These are phyloP conservation scores for Heteromyza rotundicornis DNA, from an alignment of 2,888 invertebrate genomes.

Conservation along the genomic window DNA sequence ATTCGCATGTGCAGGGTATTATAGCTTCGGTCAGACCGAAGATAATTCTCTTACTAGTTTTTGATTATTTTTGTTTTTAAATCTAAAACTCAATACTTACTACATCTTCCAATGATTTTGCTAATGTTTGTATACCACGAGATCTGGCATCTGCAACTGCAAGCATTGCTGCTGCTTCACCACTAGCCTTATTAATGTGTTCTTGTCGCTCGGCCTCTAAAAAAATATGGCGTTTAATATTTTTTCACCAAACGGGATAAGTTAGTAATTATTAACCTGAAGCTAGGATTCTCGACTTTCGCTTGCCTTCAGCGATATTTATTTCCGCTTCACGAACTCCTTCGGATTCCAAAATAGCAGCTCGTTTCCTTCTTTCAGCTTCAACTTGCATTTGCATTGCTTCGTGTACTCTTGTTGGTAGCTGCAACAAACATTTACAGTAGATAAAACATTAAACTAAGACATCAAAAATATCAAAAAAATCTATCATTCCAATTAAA, in stretches of 20 bases:
- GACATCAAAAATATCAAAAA: background rate
- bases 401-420: conserved; percentile 91
- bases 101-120: conserved; percentile 65
- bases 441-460: background rate
- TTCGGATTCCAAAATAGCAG: conserved; percentile 96
- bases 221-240: no score
- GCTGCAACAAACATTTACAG: conserved; percentile 64
- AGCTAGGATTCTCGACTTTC: conserved; percentile 86
- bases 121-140: conserved; percentile 79
- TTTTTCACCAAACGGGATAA: background rate
- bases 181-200: conserved; percentile 91
- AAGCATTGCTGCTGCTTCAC: conserved; percentile 89
- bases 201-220: conserved; percentile 92
- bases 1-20: no score
- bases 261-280: conserved; percentile 68
- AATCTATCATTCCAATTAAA: no score
- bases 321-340: conserved; percentile 91
- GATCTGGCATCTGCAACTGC: conserved; percentile 93
- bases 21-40: no score
- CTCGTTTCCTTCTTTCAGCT: conserved; percentile 95
- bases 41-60: no score
- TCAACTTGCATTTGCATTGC: conserved; percentile 99
- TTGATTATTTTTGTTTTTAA: background rate
- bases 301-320: conserved; percentile 96
- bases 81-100: conserved; percentile 25